Evolutionary conservation across 2,113 vertebrate species (phyloP).

Genomic region (Pachycephala philippinensis): DNA sequence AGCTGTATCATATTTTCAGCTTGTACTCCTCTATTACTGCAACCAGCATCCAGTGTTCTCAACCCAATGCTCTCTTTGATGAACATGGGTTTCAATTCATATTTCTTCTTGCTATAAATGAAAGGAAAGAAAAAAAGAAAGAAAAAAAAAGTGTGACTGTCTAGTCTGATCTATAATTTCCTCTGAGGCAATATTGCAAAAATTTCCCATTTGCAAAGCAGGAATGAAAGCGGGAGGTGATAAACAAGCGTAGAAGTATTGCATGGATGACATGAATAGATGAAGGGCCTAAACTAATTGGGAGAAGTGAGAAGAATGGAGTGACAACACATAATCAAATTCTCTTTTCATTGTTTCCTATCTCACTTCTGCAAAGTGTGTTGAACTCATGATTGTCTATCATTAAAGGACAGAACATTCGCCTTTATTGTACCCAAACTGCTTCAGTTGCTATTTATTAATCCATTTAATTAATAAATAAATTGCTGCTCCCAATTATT

Average conservation of each 20-base stretch:
- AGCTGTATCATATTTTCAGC: constrained; percentile 68
- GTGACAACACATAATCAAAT: neutral
- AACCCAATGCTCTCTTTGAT: constrained; percentile 26
- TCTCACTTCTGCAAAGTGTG: neutral
- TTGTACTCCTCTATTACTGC: constrained; percentile 39
- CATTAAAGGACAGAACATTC: neutral
- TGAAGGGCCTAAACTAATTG: neutral
- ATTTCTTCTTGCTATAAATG: constrained; percentile 25
- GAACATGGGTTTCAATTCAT: neutral
- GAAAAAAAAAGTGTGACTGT: neutral
- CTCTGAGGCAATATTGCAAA: neutral
- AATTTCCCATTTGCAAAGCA: neutral
- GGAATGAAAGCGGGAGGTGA: neutral
- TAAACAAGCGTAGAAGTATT: neutral
- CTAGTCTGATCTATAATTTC: constrained; percentile 29
- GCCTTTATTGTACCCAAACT: neutral
- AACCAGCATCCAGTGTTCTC: constrained; percentile 16
- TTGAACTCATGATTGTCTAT: neutral
- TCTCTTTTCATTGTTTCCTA: neutral
- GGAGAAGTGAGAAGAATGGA: neutral
- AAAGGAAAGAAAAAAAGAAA: neutral
- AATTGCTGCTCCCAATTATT: neutral
- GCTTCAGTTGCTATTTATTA: neutral
- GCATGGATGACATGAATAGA: neutral
- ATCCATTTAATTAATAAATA: neutral